Conservation (phyloP, 2,113 vertebrate genomes). For the Rallus limicola region DNA sequence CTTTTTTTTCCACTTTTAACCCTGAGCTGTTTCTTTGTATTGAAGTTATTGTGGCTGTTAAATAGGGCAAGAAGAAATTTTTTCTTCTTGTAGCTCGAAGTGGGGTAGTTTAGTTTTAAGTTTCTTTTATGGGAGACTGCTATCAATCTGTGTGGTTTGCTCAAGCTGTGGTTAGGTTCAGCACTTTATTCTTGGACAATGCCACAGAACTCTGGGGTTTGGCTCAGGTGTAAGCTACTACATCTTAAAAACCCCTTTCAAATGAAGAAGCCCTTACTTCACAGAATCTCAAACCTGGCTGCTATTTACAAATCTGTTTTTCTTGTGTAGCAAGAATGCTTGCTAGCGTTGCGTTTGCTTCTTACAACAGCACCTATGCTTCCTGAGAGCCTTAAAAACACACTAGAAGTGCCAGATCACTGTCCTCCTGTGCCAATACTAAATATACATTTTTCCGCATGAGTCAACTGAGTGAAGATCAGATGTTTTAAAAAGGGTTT, state of each 20-base stretch:
- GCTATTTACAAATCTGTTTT: background rate
- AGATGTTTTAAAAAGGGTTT: background rate
- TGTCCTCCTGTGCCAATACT: slow-evolving; percentile 18
- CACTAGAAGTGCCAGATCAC: background rate
- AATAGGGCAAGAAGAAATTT: slow-evolving; percentile 8
- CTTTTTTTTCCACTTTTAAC: background rate
- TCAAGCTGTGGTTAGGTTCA: background rate
- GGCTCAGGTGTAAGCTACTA: background rate
- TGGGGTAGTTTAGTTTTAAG: background rate
- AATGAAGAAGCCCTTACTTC: background rate
- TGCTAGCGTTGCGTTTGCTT: background rate
- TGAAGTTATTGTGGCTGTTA: background rate
- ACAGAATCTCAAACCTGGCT: background rate
- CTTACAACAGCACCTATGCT: background rate
- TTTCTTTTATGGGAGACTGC: background rate
- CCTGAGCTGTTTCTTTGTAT: background rate
- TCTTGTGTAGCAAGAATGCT: background rate
- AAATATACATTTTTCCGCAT: slow-evolving; percentile 11
- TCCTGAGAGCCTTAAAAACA: background rate
- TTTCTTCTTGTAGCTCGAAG: background rate
- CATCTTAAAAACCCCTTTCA: background rate
- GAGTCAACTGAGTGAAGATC: background rate
- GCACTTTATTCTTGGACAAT: background rate
- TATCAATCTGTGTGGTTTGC: background rate
- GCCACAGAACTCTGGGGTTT: background rate